Evolutionary conservation across 2,113 vertebrate species (phyloP), one percentile per base, ranked within the genome.

Genomic region (Regulus satrapa): DNA sequence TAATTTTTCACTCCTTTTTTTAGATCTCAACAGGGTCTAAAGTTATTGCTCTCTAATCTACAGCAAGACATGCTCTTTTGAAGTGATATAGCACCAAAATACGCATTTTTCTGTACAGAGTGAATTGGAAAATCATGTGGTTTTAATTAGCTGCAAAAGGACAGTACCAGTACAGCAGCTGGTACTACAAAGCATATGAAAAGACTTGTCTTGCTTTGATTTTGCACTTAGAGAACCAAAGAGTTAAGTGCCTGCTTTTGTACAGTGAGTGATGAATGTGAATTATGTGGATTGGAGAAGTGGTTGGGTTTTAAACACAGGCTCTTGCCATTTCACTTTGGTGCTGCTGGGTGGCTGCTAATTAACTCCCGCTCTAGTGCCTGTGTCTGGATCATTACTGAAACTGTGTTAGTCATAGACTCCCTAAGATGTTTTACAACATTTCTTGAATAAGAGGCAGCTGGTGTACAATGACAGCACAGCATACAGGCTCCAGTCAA

Each of bases 351-450:
- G 51, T 83, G 78, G 51, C 63, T 95, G 95, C 72, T 96, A 92
- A 96, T 95, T 96, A 92, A 80, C 82, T 94, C 62, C 63, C 85
- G 94, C 67, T 94, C 85, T 88, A 61, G 80, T 83, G 88, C 40
- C 51, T 92, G 68, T 94, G 81, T 90, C 93, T 93, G 92, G 81
- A 79, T 95, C 38, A 17, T 89, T 96, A 88, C 68, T 88, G 85
- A 93, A 86, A 55, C 55, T 54, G 52, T 43, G 75, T 92, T 96
- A 96, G 89, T 94, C 93, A 92, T 8, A 95, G 88, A 40, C 79
- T 94, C 90, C 78, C 85, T 59, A 85, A 93, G 88, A 80, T 78
- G 71, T 93, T 93, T 94, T 88, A 93, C 92, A 97, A 90, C 82
- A 93, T 83, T 93, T 86, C 55, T 80, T 62, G 79, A 93, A 77